Evolutionary conservation across 2,888 invertebrate species (phyloP).

Genomic region (Nomada goodeniana): DNA sequence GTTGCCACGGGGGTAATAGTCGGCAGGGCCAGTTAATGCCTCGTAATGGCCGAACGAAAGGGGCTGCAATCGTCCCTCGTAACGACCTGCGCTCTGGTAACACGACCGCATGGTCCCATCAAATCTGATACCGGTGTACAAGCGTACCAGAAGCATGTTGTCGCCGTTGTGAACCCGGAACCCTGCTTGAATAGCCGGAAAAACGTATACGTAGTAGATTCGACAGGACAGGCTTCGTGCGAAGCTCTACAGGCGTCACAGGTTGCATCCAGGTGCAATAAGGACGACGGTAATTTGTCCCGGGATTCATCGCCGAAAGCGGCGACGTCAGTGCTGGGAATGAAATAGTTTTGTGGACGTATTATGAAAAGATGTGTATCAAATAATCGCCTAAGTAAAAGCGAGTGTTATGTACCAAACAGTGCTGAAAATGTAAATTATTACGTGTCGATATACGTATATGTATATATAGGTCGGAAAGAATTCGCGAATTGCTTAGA

Average conservation of each 20-base stretch:
- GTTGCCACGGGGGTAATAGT: slow-evolving; percentile 74
- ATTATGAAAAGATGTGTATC: no score
- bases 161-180: slow-evolving; percentile 34
- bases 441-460: no score
- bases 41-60: slow-evolving; percentile 76
- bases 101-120: slow-evolving; percentile 78
- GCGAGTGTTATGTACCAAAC: no score
- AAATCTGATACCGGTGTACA: slow-evolving; percentile 75
- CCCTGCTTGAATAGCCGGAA: slow-evolving; percentile 29
- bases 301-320: background rate
- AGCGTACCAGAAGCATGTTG: slow-evolving; percentile 56
- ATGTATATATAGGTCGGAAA: no score
- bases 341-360: no score
- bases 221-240: slow-evolving; percentile 20
- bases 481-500: no score
- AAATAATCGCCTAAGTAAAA: no score
- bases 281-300: slow-evolving; percentile 24
- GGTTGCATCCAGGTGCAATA: background rate
- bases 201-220: slow-evolving; percentile 54
- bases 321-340: no score
- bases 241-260: slow-evolving; percentile 34
- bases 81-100: slow-evolving; percentile 78
- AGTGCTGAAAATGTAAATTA: no score
- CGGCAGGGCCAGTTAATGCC: slow-evolving; percentile 78
- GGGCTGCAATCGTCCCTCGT: slow-evolving; percentile 75